Evolutionary conservation across 1,140 invertebrate genomes (phyloP).

Genomic region (Neuroterus valhalla): DNA sequence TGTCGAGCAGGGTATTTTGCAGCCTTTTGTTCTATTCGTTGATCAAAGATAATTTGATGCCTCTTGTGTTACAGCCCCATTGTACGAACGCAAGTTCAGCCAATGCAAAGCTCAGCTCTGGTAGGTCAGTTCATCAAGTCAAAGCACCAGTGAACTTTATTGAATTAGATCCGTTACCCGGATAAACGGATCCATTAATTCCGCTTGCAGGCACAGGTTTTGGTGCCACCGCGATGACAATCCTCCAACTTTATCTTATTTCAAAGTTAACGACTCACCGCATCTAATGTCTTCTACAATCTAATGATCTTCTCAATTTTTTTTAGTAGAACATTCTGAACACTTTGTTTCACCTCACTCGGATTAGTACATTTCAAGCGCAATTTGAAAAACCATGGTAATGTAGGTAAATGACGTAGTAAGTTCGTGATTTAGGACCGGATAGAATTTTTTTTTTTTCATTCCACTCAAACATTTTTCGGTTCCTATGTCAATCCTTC

Average conservation of each 20-base stretch:
- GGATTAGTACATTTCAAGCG: not conserved
- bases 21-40: slow-evolving; percentile 32
- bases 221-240: slow-evolving; percentile 44
- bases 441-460: not conserved
- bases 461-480: too few species aligned
- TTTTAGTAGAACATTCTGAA: not conserved
- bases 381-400: not conserved
- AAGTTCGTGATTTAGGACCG: too few species aligned
- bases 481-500: too few species aligned
- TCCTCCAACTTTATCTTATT: slow-evolving; percentile 44
- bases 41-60: slow-evolving; percentile 48
- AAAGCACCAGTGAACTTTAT: slow-evolving; percentile 53
- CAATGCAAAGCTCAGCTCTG: slow-evolving; percentile 36
- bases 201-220: slow-evolving; percentile 47
- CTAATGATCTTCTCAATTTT: not conserved
- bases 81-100: slow-evolving; percentile 35
- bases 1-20: not conserved
- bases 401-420: not conserved
- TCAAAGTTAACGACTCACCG: slow-evolving; percentile 39
- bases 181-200: slow-evolving; percentile 55
- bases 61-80: slow-evolving; percentile 26
- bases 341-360: not conserved
- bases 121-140: slow-evolving; percentile 45
- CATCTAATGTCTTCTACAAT: slow-evolving; percentile 8
- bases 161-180: slow-evolving; percentile 52